Conservation (phyloP, 35 echinoderm and acorn worm species). For the Amphiura filiformis region DNA sequence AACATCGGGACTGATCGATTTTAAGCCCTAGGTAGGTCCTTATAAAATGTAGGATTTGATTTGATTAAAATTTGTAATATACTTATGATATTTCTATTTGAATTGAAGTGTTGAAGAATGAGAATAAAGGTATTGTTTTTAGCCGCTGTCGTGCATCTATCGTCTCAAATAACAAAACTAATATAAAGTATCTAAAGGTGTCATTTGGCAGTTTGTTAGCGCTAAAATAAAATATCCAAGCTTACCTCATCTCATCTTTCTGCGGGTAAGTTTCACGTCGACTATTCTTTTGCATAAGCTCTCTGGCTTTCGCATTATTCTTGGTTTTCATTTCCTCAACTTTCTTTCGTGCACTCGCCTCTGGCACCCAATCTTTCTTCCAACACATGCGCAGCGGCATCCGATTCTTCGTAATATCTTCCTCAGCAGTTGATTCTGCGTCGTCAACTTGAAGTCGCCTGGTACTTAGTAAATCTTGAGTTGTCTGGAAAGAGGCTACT, state of each 20-base stretch:
- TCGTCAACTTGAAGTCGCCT: background rate
- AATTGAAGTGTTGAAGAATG: too few species aligned
- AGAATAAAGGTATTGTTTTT: too few species aligned
- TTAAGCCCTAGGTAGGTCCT: too few species aligned
- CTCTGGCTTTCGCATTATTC: background rate
- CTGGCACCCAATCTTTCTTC: background rate
- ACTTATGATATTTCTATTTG: too few species aligned
- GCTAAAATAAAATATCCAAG: too few species aligned
- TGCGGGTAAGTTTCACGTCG: background rate
- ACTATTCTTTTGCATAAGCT: slow-evolving; percentile 13
- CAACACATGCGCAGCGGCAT: background rate
- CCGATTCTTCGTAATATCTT: background rate
- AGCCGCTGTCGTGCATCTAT: too few species aligned
- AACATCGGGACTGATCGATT: too few species aligned
- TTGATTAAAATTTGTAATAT: too few species aligned
- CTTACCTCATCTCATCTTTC: background rate
- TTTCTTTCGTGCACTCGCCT: background rate
- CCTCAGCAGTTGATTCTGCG: background rate
- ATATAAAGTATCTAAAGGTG: too few species aligned
- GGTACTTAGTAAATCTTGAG: background rate
- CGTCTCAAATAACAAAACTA: too few species aligned
- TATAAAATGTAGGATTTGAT: too few species aligned
- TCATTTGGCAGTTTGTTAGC: too few species aligned
- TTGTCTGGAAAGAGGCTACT: background rate
- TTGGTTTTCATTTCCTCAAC: background rate